Evolutionary conservation across 2,797 vertebrate species (phyloP), one percentile per base, ranked within the genome.

Genomic region (Sphenopsis melanotis): DNA sequence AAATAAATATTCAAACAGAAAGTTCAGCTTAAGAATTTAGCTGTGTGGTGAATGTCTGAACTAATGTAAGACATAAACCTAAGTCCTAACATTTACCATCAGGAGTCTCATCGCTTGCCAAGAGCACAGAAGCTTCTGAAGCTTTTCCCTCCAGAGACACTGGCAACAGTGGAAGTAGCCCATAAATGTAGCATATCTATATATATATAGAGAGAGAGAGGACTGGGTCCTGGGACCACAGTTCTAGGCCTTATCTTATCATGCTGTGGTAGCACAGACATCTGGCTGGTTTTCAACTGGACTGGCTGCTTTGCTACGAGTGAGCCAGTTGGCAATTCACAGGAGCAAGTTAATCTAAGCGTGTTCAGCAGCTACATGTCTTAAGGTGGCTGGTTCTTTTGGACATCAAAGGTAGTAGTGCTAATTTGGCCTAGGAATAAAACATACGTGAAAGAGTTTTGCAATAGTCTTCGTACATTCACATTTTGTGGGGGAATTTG

Each of bases 321-420:
- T 17, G 20, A 4, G 4, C 12, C 30, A 18, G 20, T 1, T 56
- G 49, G 37, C 41, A 71, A 41, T 24, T 50, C 24, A 34, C 0
- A 2, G 14, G 10, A 8, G 2, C 11, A 39, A 77, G 56, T 76
- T 71, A 56, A 71, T 15, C 41, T 46, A 26, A 74, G 22, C 30
- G 60, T 1, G 0, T 61, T 53, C 34, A 57, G 57, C 30, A 87
- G 53, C 37, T 59, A 21, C 68, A 2, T 0, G 0, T 50, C 53
- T 68, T 56, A 68, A 68, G 16, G 61, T 55, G 49, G 6, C 26
- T 60, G 14, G 24, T 65, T 83, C 69, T 90, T 87, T 70, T 27
- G 72, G 65, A 46, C 34, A 61, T 89, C 85, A 81, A 94, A 95
- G 39, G n/a, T 4, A 86, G 37, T 6, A 46, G 34, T n/a, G 39